Evolutionary conservation across 1,140 invertebrate species (phyloP).

Genomic region (Lanistes nyassanus): DNA sequence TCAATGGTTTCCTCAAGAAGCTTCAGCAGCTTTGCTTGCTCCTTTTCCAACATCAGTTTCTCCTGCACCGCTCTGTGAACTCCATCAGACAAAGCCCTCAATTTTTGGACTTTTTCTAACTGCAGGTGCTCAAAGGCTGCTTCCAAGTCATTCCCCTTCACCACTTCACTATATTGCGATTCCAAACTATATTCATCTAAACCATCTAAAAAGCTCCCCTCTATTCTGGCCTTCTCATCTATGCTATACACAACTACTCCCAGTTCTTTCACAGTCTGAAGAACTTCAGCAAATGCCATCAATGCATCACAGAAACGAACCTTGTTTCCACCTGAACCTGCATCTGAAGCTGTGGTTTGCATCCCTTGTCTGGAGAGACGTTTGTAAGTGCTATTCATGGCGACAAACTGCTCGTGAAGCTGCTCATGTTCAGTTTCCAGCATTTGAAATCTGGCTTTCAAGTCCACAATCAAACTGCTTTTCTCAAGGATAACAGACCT

Average conservation of each 20-base stretch:
- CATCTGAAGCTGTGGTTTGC: too few species aligned
- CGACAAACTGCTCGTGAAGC: not conserved
- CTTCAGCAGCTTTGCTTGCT: conserved; percentile 37
- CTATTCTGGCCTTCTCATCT: not conserved
- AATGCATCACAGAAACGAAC: too few species aligned
- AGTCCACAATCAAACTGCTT: not conserved
- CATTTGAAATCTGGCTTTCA: not conserved
- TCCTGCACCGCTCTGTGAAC: conserved; percentile 30
- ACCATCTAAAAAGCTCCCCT: not conserved
- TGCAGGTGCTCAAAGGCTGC: not conserved
- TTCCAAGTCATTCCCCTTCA: not conserved
- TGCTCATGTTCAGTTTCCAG: not conserved
- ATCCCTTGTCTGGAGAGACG: too few species aligned
- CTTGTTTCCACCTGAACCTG: too few species aligned
- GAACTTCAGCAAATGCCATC: not conserved
- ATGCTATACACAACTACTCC: not conserved
- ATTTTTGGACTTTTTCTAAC: conserved; percentile 6
- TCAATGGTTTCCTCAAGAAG: conserved; percentile 32
- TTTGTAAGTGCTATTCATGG: too few species aligned
- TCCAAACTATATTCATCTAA: not conserved
- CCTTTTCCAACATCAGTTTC: conserved; percentile 38
- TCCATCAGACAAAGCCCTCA: conserved; percentile 8
- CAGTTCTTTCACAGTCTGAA: not conserved
- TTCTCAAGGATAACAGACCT: not conserved
- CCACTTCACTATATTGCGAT: not conserved